These are phyloP conservation scores for Caenorhabditis latens DNA, from an alignment of 1,140 invertebrate genomes.

Conservation along the genomic window DNA sequence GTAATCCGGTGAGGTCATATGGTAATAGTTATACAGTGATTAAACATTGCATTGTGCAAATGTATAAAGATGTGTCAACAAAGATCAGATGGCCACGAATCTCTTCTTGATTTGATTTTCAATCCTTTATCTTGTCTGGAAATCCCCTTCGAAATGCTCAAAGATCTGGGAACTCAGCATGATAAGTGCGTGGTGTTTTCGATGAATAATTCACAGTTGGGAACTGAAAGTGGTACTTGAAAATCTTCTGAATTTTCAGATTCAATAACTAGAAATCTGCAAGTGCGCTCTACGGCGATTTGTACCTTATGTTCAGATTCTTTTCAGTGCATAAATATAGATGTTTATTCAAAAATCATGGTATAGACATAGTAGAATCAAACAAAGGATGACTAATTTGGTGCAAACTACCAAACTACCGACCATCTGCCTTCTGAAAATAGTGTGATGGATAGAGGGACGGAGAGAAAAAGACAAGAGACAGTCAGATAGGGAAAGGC, in stretches of 20 bases:
- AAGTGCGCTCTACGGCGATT: background rate
- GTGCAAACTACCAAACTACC: constrained; percentile 45
- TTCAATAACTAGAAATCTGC: background rate
- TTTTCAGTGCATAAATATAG: constrained; percentile 26
- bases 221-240: constrained; percentile 28
- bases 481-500: constrained; percentile 28
- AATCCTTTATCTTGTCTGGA: background rate
- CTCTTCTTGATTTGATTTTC: background rate
- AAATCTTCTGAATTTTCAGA: constrained; percentile 2
- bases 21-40: constrained; percentile 24
- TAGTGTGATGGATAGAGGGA: background rate
- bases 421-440: constrained; percentile 35
- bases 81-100: background rate
- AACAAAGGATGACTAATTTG: constrained; percentile 54
- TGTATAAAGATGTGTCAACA: constrained; percentile 38
- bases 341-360: constrained; percentile 53
- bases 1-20: constrained; percentile 25
- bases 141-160: background rate
- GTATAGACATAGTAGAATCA: constrained; percentile 33
- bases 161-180: background rate
- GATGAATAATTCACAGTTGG: background rate
- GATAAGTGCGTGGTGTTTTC: constrained; percentile 12
- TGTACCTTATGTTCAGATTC: background rate
- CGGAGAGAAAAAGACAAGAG: background rate
- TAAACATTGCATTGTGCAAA: constrained; percentile 36